phyloP scores from a whole-genome alignment of 2,888 invertebrate species.

The Microplitis manilae region DNA sequence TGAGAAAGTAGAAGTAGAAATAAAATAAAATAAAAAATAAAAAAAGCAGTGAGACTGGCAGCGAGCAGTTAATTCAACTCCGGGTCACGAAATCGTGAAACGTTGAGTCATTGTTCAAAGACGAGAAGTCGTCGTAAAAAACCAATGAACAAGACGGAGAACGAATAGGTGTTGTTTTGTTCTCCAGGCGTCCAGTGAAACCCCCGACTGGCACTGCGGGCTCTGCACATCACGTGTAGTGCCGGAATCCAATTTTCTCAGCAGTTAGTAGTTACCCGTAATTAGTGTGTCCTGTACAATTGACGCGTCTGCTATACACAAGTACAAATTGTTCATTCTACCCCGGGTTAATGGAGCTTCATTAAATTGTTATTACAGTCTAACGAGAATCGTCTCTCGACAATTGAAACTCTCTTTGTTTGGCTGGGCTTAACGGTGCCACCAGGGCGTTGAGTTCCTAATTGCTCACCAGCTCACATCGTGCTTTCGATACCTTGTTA shows the following conservation, averaged over 20 bases:
- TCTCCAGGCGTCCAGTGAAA: not conserved
- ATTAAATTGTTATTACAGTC: slow-evolving; percentile 31
- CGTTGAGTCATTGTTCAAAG: slow-evolving; percentile 27
- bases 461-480: not conserved
- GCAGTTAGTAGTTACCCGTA: slow-evolving; percentile 17
- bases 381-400: slow-evolving; percentile 9
- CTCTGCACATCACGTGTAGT: not conserved
- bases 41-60: slow-evolving; percentile 18
- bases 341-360: slow-evolving; percentile 8
- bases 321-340: slow-evolving; percentile 26
- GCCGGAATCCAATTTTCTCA: slow-evolving; percentile 20
- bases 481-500: no score
- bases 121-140: slow-evolving; percentile 2
- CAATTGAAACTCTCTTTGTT: slow-evolving; percentile 24
- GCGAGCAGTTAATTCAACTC: slow-evolving; percentile 35
- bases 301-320: not conserved
- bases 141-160: not conserved
- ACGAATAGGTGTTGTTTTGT: not conserved
- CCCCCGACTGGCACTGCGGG: not conserved
- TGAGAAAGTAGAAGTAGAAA: slow-evolving; percentile 13
- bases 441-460: not conserved
- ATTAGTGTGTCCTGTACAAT: slow-evolving; percentile 9
- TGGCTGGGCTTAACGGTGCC: slow-evolving; percentile 15
- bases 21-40: not conserved
- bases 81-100: slow-evolving; percentile 16